phyloP scores from a whole-genome alignment of 2,888 invertebrate species.

The Parnassius mnemosyne region DNA sequence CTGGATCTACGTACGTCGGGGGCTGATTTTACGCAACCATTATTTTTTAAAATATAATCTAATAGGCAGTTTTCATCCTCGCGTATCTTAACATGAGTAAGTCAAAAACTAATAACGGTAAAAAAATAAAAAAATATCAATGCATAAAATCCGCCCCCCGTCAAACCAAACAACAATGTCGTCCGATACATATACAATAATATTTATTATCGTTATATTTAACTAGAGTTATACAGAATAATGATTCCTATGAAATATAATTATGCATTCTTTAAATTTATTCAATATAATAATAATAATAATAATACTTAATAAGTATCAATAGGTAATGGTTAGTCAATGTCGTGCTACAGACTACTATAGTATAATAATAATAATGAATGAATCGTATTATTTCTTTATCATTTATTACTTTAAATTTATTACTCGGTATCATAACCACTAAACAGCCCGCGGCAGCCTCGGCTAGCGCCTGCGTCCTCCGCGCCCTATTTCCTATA shows the following conservation, averaged over 20 bases:
- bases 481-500: constrained; percentile 31
- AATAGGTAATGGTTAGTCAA: constrained; percentile 80
- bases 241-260: constrained; percentile 82
- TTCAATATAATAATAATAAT: constrained; percentile 76
- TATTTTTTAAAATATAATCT: constrained; percentile 80
- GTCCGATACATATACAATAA: constrained; percentile 66
- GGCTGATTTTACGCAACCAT: constrained; percentile 74
- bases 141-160: constrained; percentile 75
- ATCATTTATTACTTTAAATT: constrained; percentile 71
- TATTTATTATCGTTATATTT: constrained; percentile 78
- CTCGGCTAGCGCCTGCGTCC: constrained; percentile 49
- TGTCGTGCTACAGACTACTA: constrained; percentile 77
- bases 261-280: constrained; percentile 81
- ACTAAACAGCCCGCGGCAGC: constrained; percentile 75
- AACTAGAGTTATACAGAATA: constrained; percentile 82
- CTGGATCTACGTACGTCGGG: constrained; percentile 72
- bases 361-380: constrained; percentile 71
- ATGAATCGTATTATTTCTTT: constrained; percentile 77
- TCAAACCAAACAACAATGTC: constrained; percentile 58
- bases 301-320: constrained; percentile 81
- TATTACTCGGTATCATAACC: constrained; percentile 73
- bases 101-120: constrained; percentile 79
- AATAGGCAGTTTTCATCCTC: constrained; percentile 77
- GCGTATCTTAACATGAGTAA: constrained; percentile 72
- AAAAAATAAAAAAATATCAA: constrained; percentile 81